Conservation (phyloP, 1,140 invertebrate genomes). For the Cotesia glomerata region DNA sequence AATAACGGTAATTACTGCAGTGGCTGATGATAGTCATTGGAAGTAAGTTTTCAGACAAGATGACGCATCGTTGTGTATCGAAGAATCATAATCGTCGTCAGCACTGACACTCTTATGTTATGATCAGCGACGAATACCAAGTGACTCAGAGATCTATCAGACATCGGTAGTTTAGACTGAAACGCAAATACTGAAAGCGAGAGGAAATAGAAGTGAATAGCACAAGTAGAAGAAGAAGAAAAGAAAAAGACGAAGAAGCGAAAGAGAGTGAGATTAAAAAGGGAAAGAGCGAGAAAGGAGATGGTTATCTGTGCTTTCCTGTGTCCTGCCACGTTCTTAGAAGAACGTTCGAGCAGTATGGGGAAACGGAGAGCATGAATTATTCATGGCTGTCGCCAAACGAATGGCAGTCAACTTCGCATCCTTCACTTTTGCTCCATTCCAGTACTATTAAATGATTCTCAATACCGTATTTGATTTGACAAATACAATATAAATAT, state of each 20-base stretch:
- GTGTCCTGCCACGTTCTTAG: constrained; percentile 62
- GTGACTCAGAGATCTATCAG: constrained; percentile 12
- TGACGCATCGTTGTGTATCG: background rate
- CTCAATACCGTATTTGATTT: background rate
- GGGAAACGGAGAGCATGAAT: constrained; percentile 62
- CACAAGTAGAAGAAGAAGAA: background rate
- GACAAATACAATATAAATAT: too few relatives aligned
- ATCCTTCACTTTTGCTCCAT: constrained; percentile 20
- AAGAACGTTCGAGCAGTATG: constrained; percentile 58
- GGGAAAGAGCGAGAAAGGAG: constrained; percentile 12
- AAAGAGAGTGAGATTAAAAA: background rate
- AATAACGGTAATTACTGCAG: background rate
- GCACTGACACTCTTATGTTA: constrained; percentile 4
- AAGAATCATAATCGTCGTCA: constrained; percentile 22
- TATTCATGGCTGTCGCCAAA: constrained; percentile 60
- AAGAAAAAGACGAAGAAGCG: background rate
- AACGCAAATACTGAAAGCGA: background rate
- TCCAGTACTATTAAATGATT: constrained; percentile 13
- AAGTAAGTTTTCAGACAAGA: constrained; percentile 14
- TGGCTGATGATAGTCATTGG: background rate
- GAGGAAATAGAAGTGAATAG: background rate
- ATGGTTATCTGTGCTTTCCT: constrained; percentile 61
- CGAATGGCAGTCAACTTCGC: constrained; percentile 45
- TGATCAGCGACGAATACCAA: constrained; percentile 34
- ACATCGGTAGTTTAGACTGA: background rate